Base-by-base conservation (phyloP, 2,888 invertebrate species). In the Exocentrus adspersus region DNA sequence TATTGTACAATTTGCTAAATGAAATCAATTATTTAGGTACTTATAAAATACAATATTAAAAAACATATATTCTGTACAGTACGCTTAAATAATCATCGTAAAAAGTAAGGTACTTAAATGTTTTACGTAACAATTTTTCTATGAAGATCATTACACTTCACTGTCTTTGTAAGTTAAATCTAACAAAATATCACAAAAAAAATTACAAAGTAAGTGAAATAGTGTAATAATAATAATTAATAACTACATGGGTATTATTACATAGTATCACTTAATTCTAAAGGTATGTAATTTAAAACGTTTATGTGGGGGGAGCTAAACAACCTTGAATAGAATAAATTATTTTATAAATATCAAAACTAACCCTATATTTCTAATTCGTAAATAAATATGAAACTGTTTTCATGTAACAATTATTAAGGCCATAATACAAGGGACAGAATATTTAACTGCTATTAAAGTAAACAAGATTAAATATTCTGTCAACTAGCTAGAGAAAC, bases 371-470 rank as follows among this genome's bases (percentile, higher is more conserved):
- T 32, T 12, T 46, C 32, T 57, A 57, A n/a, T 45, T 46, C 19
- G 30, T 57, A 46, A 57, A 57, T 45, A 30, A 61, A 46, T 54
- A 60, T 51, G 32, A 57, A 64, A 64, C 58, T 63, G 59, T 54
- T 67, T 67, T 64, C 51, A 63, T 69, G 63, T 62, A 67, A 64
- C 14, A 52, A 57, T 62, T 63, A 60, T 52, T 60, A 64, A 64
- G 64, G 64, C 64, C 56, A 56, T 64, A 60, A 24, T 54, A 56
- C 53, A 59, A 60, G 53, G 67, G 67, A 54, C 68, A 62, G 64
- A 64, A 67, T 64, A 67, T 61, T 60, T 64, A 68, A 43, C 30
- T 14, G 46, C 19, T 12, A n/a, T 16, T 10, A 14, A 56, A 32
- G 24, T 16, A 30, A 57, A 19, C 46, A 51, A 54, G 61, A 61